These are phyloP conservation scores for Neoscelio sp. DNA, from an alignment of 2,888 invertebrate species.

Conservation along the genomic window DNA sequence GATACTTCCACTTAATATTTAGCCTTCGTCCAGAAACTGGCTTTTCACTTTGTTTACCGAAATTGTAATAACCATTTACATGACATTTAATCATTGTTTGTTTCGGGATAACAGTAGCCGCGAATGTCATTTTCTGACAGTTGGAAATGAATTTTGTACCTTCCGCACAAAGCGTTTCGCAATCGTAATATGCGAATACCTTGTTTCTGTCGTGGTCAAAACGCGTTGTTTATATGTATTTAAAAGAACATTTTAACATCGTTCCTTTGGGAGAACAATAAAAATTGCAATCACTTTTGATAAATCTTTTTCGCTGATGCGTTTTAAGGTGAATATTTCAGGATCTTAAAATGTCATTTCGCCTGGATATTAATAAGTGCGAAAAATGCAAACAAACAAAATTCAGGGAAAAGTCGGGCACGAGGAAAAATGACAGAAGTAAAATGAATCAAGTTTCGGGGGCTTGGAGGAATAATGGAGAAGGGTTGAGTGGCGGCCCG, in stretches of 20 bases:
- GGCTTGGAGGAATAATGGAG: constrained; percentile 56
- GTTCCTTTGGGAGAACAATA: no score
- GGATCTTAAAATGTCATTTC: constrained; percentile 31
- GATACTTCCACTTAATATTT: constrained; percentile 43
- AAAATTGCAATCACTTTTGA: constrained; percentile 6
- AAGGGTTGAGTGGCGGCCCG: constrained; percentile 50
- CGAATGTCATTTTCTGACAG: constrained; percentile 17
- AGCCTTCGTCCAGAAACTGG: constrained; percentile 4
- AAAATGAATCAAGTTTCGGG: constrained; percentile 71
- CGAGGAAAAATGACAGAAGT: constrained; percentile 60
- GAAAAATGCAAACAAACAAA: constrained; percentile 64
- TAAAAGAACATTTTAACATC: no score
- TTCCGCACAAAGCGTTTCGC: neutral
- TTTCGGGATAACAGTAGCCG: constrained; percentile 5
- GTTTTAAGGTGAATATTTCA: neutral
- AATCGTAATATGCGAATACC: constrained; percentile 10
- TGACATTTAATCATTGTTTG: constrained; percentile 50
- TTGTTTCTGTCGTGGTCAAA: neutral
- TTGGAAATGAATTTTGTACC: constrained; percentile 23
- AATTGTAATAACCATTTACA: constrained; percentile 51
- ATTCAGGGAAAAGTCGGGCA: constrained; percentile 45
- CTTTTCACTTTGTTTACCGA: neutral
- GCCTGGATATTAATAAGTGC: constrained; percentile 55
- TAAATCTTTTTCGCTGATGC: neutral
- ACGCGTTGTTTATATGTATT: neutral